Evolutionary conservation across 2,888 invertebrate species (phyloP).

Genomic region (Scrobipalpa costella): DNA sequence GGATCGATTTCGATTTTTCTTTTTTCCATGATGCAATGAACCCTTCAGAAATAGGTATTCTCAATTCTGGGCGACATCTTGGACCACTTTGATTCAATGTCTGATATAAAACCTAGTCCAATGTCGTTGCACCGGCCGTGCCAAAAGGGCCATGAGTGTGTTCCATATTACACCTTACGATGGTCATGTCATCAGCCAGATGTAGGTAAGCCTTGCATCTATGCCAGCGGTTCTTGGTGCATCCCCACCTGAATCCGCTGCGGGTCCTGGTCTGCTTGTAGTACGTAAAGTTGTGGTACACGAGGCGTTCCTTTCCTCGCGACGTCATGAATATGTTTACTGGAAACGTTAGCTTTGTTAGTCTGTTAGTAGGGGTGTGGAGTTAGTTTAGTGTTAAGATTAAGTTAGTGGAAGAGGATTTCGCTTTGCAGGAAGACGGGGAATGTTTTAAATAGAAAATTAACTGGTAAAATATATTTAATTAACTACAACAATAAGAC

Average conservation of each 20-base stretch:
- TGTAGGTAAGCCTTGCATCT: constrained; percentile 71
- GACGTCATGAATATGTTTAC: constrained; percentile 77
- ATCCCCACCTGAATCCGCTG: constrained; percentile 72
- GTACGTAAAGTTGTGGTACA: constrained; percentile 68
- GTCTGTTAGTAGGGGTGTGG: not conserved
- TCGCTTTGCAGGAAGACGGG: not conserved
- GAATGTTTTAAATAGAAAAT: not conserved
- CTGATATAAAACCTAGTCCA: not conserved
- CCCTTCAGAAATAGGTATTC: too few species aligned
- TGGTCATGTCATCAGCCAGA: constrained; percentile 69
- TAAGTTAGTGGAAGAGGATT: not conserved
- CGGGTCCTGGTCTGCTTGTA: constrained; percentile 71
- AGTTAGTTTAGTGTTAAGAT: not conserved
- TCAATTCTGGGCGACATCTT: too few species aligned
- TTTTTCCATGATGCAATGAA: too few species aligned
- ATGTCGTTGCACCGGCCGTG: not conserved
- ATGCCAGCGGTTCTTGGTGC: constrained; percentile 75
- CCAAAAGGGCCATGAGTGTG: constrained; percentile 67
- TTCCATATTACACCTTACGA: constrained; percentile 68
- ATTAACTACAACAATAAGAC: too few species aligned
- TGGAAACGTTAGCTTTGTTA: constrained; percentile 52
- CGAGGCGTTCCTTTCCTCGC: constrained; percentile 68
- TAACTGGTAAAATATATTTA: too few species aligned
- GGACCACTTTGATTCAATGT: too few species aligned
- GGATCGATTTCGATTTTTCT: too few species aligned